Conservation (phyloP, 2,888 invertebrate species). For the Entomobrya proxima region DNA sequence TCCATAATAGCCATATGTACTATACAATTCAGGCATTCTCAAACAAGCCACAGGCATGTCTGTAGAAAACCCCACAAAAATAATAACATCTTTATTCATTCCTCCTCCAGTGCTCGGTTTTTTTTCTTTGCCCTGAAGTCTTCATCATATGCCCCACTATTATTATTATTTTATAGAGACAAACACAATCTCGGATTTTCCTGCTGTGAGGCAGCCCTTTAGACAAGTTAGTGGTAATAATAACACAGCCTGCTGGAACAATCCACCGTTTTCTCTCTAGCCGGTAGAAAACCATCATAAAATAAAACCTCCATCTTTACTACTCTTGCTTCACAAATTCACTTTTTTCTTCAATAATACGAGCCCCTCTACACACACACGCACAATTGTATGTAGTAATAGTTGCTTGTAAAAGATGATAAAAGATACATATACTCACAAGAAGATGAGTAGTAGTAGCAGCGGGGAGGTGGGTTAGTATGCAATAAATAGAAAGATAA, state of each 20-base stretch:
- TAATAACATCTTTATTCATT: too few relatives aligned
- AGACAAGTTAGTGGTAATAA: not conserved
- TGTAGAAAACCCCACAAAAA: too few relatives aligned
- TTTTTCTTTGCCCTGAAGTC: too few relatives aligned
- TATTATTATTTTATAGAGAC: too few relatives aligned
- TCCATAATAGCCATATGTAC: not conserved
- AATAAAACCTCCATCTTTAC: not conserved
- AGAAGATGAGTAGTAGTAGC: not conserved
- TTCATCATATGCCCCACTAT: too few relatives aligned
- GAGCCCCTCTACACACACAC: not conserved
- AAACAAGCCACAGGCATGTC: not conserved
- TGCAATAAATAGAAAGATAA: slow-evolving; percentile 33
- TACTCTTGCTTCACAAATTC: not conserved
- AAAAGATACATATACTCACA: slow-evolving; percentile 4
- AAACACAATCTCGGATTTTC: too few relatives aligned
- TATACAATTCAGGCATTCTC: not conserved
- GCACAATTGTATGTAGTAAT: too few relatives aligned
- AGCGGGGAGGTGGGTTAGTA: not conserved
- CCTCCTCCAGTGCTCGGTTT: too few relatives aligned
- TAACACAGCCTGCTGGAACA: too few relatives aligned
- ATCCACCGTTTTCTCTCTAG: not conserved
- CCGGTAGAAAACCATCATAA: not conserved
- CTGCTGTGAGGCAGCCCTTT: too few relatives aligned
- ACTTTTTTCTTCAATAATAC: not conserved
- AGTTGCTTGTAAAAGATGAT: slow-evolving; percentile 13